Percentiles rank a stretch among this genome's conserved stretches.
Conservation (phyloP, 2,888 invertebrate species). For the Tineola bisselliella region DNA sequence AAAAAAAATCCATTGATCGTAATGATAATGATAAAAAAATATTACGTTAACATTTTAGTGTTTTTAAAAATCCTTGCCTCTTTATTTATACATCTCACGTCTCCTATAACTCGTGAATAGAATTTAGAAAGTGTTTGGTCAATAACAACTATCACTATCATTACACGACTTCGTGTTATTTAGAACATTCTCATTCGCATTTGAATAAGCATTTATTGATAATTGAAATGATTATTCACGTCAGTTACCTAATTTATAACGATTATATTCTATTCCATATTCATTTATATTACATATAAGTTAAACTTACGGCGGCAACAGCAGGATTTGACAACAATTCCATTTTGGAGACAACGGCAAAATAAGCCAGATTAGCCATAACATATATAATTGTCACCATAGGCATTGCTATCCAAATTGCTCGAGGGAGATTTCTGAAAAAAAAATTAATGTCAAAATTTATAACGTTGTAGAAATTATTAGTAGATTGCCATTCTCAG, state of each 20-base stretch:
- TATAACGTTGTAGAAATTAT: too few relatives aligned
- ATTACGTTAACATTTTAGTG: too few relatives aligned
- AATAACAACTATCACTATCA: background rate
- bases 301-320: conserved; percentile 81
- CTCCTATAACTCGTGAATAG: background rate
- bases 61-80: too few relatives aligned
- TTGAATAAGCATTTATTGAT: too few relatives aligned
- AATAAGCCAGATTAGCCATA: conserved; percentile 90
- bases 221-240: too few relatives aligned
- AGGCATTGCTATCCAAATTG: conserved; percentile 94
- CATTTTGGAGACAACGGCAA: conserved; percentile 81
- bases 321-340: conserved; percentile 86
- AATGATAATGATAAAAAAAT: too few relatives aligned
- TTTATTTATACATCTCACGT: background rate
- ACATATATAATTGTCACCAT: conserved; percentile 90
- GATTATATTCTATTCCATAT: too few relatives aligned
- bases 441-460: background rate
- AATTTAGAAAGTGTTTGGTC: background rate
- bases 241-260: too few relatives aligned
- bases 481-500: too few relatives aligned
- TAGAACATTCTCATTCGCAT: too few relatives aligned
- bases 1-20: too few relatives aligned
- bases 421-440: conserved; percentile 88
- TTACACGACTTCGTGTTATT: background rate
- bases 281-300: background rate